Conservation (phyloP, 2,888 invertebrate genomes). For the Tupiocoris notatus region DNA sequence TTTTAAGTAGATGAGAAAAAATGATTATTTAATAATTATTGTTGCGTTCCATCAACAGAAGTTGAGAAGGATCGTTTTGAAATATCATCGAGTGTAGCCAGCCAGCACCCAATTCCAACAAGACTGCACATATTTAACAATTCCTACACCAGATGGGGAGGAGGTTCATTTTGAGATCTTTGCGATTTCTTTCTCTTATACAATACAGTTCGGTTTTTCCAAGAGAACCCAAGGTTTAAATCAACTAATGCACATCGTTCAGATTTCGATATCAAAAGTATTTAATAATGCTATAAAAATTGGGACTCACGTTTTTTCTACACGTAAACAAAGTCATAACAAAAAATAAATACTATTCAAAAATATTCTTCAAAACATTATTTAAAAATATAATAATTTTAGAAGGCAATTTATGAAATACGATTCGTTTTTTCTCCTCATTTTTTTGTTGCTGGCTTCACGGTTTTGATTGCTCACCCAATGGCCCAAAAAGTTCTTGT, state of each 20-base stretch:
- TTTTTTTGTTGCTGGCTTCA: background rate
- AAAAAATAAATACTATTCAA: conserved; percentile 36
- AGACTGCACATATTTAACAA: too few relatives aligned
- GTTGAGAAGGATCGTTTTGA: too few relatives aligned
- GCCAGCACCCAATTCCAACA: too few relatives aligned
- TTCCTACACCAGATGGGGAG: too few relatives aligned
- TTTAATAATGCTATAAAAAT: conserved; percentile 36
- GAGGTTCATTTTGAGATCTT: too few relatives aligned
- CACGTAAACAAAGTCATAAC: conserved; percentile 31
- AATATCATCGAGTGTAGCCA: too few relatives aligned
- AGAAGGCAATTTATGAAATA: conserved; percentile 13
- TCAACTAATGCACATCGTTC: conserved; percentile 15
- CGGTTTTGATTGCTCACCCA: conserved; percentile 34
- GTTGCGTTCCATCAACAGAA: too few relatives aligned
- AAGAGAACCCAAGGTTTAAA: background rate
- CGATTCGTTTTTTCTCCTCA: background rate
- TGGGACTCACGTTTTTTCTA: conserved; percentile 17
- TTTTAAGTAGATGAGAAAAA: too few relatives aligned
- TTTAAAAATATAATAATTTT: conserved; percentile 37
- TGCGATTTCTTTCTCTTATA: too few relatives aligned
- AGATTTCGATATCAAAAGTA: conserved; percentile 31
- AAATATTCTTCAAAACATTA: conserved; percentile 20
- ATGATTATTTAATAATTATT: too few relatives aligned
- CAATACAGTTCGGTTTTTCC: too few relatives aligned
- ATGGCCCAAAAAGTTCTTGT: conserved; percentile 26